Evolutionary conservation across 2,888 invertebrate species (phyloP), one percentile per base, ranked within the genome.

Genomic region (Hipparchia semele): DNA sequence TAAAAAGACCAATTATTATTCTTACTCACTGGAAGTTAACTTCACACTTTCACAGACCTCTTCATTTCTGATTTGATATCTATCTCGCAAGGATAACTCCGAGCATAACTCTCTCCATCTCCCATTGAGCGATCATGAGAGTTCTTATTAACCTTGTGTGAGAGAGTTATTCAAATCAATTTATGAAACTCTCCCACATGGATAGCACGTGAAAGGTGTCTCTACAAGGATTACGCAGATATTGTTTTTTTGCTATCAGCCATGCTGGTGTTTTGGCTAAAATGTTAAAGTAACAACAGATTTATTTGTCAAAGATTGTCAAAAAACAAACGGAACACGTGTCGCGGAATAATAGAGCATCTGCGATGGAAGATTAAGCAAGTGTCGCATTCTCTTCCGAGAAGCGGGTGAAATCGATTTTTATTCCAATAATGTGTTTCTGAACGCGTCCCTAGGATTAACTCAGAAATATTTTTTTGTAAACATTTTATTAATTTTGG

Each of bases 281-380:
- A 69, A 61, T 53, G 39, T 51, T 33, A 53, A 69, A 65, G 60
- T 53, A 60, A 53, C 54, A 61, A 68, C 68, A 62, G 68, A 67
- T 78, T 78, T 77, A 70, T 73, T 76, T 69, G 73, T 73, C 68
- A 65, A 59, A 72, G 65, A 65, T 65, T 73, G 61, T 71, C 70
- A 69, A 76, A 73, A 73, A 76, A 74, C 73, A 80, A 87, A 85
- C 78, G 76, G 76, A 87, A 90, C 92, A 92, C 92, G 92, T 92
- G 92, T 89, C 89, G 78, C 78, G 82, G 84, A 89, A 89, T 90
- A 90, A 89, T 88, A 84, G 86, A 83, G 82, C 88, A 87, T 87
- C 86, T 86, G 83, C 81, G 88, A 84, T 86, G 86, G 85, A 84
- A 90, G 92, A 91, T 91, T 91, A 91, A 87, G 87, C 91, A 91